Conservation (phyloP, 1,140 invertebrate species). For the Linepithema humile region DNA sequence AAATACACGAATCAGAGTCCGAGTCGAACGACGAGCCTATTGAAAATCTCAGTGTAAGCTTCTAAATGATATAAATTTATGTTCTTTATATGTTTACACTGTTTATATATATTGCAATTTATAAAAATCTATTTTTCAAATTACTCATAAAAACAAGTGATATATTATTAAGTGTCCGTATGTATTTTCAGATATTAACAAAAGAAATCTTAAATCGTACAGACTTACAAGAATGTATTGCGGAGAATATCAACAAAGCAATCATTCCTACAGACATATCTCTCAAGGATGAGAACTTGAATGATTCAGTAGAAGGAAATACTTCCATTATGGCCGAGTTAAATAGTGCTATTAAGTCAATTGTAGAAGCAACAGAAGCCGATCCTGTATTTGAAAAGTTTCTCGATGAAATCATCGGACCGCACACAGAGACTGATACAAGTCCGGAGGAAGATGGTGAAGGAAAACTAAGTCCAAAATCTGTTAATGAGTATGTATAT, state of each 20-base stretch:
- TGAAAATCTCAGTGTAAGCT: conserved; percentile 81
- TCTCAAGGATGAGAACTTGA: conserved; percentile 69
- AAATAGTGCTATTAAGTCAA: conserved; percentile 80
- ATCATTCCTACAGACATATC: conserved; percentile 74
- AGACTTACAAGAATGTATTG: conserved; percentile 83
- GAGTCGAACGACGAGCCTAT: conserved; percentile 78
- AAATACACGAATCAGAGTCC: conserved; percentile 73
- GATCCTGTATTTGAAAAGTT: conserved; percentile 84
- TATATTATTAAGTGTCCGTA: conserved; percentile 36
- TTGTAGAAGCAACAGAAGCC: conserved; percentile 80
- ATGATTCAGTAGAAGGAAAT: conserved; percentile 73
- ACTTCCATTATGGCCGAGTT: conserved; percentile 81
- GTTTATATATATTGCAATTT: not conserved
- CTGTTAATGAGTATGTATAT: not conserved
- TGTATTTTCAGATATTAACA: conserved; percentile 76
- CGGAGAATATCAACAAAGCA: conserved; percentile 84
- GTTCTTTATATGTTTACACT: conserved; percentile 33
- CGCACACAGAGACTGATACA: conserved; percentile 74
- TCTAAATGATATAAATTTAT: conserved; percentile 2
- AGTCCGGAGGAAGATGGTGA: conserved; percentile 77
- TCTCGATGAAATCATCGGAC: conserved; percentile 80
- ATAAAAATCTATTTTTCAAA: not conserved
- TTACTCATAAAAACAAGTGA: not conserved
- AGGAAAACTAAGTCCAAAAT: conserved; percentile 37
- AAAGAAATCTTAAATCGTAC: conserved; percentile 81